phyloP scores from a whole-genome alignment of 1,140 invertebrate genomes.

The roundworm (Caenorhabditis elegans) region DNA sequence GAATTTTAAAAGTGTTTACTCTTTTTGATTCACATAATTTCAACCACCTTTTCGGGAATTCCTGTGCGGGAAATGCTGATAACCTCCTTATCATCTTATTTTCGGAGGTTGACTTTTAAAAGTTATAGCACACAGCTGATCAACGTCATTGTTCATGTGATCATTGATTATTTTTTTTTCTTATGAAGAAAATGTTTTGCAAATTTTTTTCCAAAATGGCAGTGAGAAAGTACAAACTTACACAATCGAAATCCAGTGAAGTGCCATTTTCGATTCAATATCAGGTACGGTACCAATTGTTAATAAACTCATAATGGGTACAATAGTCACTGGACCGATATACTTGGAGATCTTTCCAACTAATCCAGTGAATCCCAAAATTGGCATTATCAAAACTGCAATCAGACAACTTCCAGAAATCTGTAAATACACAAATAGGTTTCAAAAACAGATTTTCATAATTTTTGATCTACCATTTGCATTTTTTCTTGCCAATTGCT shows the following conservation, averaged over 20 bases:
- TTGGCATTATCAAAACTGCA: slow-evolving; percentile 57
- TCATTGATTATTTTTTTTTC: not conserved
- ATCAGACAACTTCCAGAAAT: slow-evolving; percentile 59
- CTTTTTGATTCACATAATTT: too few relatives aligned
- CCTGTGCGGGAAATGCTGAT: not conserved
- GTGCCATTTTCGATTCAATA: slow-evolving; percentile 57
- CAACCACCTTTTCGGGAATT: not conserved
- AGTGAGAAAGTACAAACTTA: too few relatives aligned
- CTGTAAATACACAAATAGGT: slow-evolving; percentile 24
- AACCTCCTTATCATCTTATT: not conserved
- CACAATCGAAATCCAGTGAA: slow-evolving; percentile 63
- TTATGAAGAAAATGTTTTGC: too few relatives aligned
- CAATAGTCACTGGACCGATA: slow-evolving; percentile 61
- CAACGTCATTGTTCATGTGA: slow-evolving; percentile 14
- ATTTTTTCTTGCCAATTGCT: slow-evolving; percentile 9
- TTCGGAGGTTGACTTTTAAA: slow-evolving; percentile 18
- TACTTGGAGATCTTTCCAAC: slow-evolving; percentile 66
- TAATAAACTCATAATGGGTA: slow-evolving; percentile 58
- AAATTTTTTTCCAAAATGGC: too few relatives aligned
- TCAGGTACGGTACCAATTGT: slow-evolving; percentile 57
- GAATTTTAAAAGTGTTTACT: not conserved
- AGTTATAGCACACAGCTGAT: not conserved
- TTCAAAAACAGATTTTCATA: not conserved
- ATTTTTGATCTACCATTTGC: slow-evolving; percentile 6
- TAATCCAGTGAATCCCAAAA: slow-evolving; percentile 61